Percentiles rank a stretch among this genome's conserved stretches.
These are phyloP conservation scores for Trachymyrmex cornetzi DNA, from an alignment of 1,140 invertebrate genomes.

Conservation along the genomic window DNA sequence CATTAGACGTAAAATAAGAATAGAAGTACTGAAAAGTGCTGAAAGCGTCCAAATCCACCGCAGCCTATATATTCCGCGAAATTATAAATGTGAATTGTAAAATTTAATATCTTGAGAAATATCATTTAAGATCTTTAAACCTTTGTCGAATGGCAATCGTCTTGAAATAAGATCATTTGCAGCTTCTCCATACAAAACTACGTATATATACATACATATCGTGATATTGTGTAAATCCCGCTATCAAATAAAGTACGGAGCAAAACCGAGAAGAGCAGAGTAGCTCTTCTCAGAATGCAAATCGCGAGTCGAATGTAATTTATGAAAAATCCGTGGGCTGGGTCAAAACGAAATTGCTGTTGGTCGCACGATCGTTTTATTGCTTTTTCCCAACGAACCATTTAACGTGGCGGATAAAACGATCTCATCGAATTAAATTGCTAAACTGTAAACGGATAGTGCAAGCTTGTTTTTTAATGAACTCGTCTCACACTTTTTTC, in stretches of 20 bases:
- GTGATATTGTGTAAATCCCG: constrained; percentile 22
- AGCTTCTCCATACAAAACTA: neutral
- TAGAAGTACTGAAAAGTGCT: too few relatives aligned
- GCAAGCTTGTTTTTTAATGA: constrained; percentile 26
- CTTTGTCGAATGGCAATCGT: neutral
- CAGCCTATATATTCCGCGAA: neutral
- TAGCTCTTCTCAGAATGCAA: constrained; percentile 39
- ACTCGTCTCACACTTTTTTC: neutral
- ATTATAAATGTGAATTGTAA: neutral
- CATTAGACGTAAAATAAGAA: too few relatives aligned
- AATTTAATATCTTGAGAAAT: constrained; percentile 1
- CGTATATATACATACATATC: neutral
- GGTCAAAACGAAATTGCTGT: constrained; percentile 31
- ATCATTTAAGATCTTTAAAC: constrained; percentile 3
- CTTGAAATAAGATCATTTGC: constrained; percentile 25
- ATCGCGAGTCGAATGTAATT: constrained; percentile 47
- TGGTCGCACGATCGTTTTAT: constrained; percentile 19
- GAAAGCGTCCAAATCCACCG: too few relatives aligned
- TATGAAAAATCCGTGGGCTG: constrained; percentile 43
- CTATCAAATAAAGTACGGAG: constrained; percentile 41
- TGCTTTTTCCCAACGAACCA: neutral
- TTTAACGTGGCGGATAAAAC: neutral
- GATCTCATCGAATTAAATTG: constrained; percentile 21
- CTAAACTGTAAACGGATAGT: constrained; percentile 21
- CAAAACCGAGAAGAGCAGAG: constrained; percentile 2